phyloP scores from a whole-genome alignment of 2,113 vertebrate genomes.

The Megalops atlanticus region DNA sequence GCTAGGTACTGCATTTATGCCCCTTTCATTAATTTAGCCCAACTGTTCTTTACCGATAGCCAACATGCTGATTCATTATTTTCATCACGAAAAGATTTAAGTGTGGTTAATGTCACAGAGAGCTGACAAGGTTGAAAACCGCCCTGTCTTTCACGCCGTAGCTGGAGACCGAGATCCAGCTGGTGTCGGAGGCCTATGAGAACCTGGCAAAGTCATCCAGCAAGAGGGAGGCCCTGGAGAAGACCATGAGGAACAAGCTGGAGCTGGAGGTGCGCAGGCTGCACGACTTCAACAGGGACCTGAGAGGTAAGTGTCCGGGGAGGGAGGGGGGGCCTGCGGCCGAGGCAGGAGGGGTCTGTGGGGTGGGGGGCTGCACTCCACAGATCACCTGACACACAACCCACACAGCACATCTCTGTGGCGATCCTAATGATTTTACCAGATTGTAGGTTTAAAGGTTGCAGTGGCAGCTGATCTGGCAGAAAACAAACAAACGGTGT shows the following conservation, averaged over 20 bases:
- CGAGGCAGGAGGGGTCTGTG: not conserved
- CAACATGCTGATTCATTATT: no score
- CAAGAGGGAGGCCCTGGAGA: conserved; percentile 91
- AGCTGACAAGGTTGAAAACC: no score
- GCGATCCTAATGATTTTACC: not conserved
- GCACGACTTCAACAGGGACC: conserved; percentile 97
- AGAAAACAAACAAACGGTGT: no score
- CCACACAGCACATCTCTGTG: not conserved
- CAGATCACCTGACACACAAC: not conserved
- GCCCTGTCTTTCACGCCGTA: conserved; percentile 50
- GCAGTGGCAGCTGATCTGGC: not conserved
- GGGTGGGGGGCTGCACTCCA: not conserved
- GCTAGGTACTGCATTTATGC: no score
- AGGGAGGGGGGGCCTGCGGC: no score
- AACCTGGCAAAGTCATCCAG: conserved; percentile 95
- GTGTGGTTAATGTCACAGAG: no score
- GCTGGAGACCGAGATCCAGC: conserved; percentile 96
- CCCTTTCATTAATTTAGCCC: no score
- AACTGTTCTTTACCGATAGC: no score
- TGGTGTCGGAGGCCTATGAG: conserved; percentile 95
- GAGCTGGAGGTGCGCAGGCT: conserved; percentile 94
- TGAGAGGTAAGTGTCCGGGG: conserved; percentile 80
- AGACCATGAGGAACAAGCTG: conserved; percentile 97
- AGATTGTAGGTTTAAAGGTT: not conserved
- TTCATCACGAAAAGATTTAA: no score